Evolutionary conservation across 2,797 vertebrate genomes (phyloP).

Genomic region (Silurus lanzhouensis): DNA sequence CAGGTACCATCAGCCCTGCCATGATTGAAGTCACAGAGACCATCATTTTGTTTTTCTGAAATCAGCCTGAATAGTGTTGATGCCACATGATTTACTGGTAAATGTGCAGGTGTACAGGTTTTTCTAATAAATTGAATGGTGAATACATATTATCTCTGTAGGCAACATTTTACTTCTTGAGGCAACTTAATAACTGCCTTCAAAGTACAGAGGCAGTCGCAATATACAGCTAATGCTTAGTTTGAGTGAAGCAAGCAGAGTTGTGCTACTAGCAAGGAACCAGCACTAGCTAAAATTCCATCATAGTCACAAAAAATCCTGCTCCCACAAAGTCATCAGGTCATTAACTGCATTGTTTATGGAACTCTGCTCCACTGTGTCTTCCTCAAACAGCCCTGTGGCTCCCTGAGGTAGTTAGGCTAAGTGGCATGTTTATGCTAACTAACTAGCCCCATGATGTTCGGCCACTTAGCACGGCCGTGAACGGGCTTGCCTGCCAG

Average conservation of each 20-base stretch:
- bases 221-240: neutral
- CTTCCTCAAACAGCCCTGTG: conserved; percentile 63
- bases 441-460: conserved; percentile 70
- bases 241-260: neutral
- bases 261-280: neutral
- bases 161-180: neutral
- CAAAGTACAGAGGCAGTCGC: neutral
- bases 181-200: neutral
- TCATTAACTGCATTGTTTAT: conserved; percentile 62
- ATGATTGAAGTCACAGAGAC: neutral
- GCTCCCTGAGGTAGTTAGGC: conserved; percentile 70
- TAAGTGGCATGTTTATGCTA: conserved; percentile 74
- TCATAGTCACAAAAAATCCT: conserved; percentile 32
- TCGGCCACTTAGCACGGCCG: conserved; percentile 58
- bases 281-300: conserved; percentile 9
- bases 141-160: neutral
- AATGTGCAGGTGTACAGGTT: neutral
- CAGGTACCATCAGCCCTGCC: neutral
- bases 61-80: no score
- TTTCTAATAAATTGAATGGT: neutral
- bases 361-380: conserved; percentile 67
- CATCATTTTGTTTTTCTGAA: neutral
- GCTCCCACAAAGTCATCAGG: conserved; percentile 54
- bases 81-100: no score
- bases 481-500: conserved; percentile 50